Base-by-base conservation (phyloP, 2,113 vertebrate species). In the Halcyon senegalensis region DNA sequence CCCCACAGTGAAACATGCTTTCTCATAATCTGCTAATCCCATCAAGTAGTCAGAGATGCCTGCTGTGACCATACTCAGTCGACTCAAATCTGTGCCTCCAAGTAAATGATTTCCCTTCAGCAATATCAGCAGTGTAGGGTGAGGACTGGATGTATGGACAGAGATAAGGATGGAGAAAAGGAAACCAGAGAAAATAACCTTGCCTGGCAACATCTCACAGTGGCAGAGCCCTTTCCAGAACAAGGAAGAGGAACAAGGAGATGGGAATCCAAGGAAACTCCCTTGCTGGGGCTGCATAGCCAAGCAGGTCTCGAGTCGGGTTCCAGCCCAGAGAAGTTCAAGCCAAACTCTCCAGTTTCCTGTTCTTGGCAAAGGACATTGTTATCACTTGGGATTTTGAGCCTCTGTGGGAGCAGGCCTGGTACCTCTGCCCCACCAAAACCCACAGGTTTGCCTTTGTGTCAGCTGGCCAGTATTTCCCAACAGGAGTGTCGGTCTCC, bases 11-110 rank as follows among this genome's bases (percentile, higher is more conserved):
- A 96, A 93, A 89, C 80, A 90, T 2, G 43, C 68, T 94, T 94
- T 93, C 83, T 85, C 63, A 70, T 94, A 97, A 94, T 90, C 92
- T 94, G 84, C 50, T 96, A 97, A 90, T 96, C 89, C 87, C 92
- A 91, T 96, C 90, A 89, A 93, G 62, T 76, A 92, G 95, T 81
- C 95, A 95, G 69, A 95, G 89, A 91, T 92, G 73, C 92, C 94
- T 90, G 87, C 90, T 96, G 81, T 67, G 88, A 91, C 58, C 18
- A 48, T 50, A 86, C 68, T 68, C 20, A 16, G 66, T 12, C 2
- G 5, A 88, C 79, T 87, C 83, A 94, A 96, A 93, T 87, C 89
- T 33, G 53, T 74, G 70, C 68, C 75, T 91, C 86, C 0, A 4
- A 89, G 81, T 68, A 75, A 87, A 90, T 81, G 51, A 77, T 90